Conservation (phyloP, 2,113 vertebrate species). For the Phylloscopus whistleri region DNA sequence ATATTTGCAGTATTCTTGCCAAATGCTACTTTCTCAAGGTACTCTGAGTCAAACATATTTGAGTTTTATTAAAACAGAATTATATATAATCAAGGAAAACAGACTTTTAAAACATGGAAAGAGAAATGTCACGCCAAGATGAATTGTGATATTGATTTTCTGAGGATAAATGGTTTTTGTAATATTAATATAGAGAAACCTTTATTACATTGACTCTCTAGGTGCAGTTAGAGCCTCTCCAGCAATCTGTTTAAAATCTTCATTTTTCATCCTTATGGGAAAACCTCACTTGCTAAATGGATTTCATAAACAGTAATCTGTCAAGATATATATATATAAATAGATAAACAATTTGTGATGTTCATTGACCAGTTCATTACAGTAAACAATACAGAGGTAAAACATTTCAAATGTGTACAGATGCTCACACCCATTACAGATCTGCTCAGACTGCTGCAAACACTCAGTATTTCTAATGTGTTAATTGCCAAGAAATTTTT, state of each 20-base stretch:
- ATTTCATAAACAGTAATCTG: constrained; percentile 83
- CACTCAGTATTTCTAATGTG: neutral
- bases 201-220: constrained; percentile 84
- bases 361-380: constrained; percentile 78
- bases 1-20: constrained; percentile 32
- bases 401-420: neutral
- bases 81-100: constrained; percentile 69
- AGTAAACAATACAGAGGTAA: constrained; percentile 68
- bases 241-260: constrained; percentile 86
- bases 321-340: constrained; percentile 77
- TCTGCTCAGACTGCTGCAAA: neutral
- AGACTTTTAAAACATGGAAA: constrained; percentile 69
- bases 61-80: constrained; percentile 72
- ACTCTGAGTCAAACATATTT: constrained; percentile 37
- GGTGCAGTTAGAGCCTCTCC: constrained; percentile 73
- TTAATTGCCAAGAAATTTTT: neutral
- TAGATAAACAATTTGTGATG: constrained; percentile 85
- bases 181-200: constrained; percentile 91
- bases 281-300: constrained; percentile 79
- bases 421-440: neutral
- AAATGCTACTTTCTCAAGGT: constrained; percentile 22
- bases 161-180: constrained; percentile 86
- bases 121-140: constrained; percentile 73
- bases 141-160: constrained; percentile 85
- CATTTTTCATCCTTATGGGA: constrained; percentile 84